A percentile compares a stretch with the other conserved stretches of the same genome.
Evolutionary conservation across 2,113 vertebrate species (phyloP).

Genomic region (Varanus komodoensis): DNA sequence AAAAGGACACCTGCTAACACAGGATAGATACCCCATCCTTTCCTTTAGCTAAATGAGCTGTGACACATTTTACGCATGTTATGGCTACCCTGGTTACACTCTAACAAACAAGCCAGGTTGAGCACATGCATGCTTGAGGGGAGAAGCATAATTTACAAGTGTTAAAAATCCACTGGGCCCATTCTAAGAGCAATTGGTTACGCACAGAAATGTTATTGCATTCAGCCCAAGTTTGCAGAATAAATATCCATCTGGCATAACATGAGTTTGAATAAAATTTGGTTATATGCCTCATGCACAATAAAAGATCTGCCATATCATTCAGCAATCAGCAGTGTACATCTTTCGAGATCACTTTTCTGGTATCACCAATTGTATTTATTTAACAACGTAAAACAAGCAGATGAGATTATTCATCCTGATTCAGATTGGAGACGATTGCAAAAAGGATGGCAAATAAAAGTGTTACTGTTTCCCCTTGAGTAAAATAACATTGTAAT

Average conservation of each 20-base stretch:
- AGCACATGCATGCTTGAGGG: neutral
- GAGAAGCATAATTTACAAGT: slow-evolving; percentile 19
- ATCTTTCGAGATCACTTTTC: neutral
- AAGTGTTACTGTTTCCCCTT: slow-evolving; percentile 19
- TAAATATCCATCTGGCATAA: slow-evolving; percentile 14
- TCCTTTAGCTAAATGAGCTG: neutral
- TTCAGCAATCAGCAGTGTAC: slow-evolving; percentile 26
- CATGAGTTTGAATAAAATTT: slow-evolving; percentile 12
- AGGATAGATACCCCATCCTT: neutral
- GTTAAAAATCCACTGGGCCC: slow-evolving; percentile 25
- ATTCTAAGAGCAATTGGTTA: slow-evolving; percentile 22
- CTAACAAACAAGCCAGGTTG: neutral
- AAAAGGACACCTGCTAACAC: no score
- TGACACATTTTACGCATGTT: neutral
- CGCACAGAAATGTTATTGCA: slow-evolving; percentile 5
- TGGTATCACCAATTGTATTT: slow-evolving; percentile 20
- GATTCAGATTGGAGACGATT: neutral
- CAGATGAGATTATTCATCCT: slow-evolving; percentile 30
- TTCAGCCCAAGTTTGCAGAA: slow-evolving; percentile 4
- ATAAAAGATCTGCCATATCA: neutral
- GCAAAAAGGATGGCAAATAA: slow-evolving; percentile 10
- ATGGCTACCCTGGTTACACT: neutral
- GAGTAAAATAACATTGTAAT: slow-evolving; percentile 27
- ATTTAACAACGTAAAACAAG: slow-evolving; percentile 37
- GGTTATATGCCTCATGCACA: neutral